Base-by-base conservation (phyloP, 2,888 invertebrate species). In the Melinaea menophilus region DNA sequence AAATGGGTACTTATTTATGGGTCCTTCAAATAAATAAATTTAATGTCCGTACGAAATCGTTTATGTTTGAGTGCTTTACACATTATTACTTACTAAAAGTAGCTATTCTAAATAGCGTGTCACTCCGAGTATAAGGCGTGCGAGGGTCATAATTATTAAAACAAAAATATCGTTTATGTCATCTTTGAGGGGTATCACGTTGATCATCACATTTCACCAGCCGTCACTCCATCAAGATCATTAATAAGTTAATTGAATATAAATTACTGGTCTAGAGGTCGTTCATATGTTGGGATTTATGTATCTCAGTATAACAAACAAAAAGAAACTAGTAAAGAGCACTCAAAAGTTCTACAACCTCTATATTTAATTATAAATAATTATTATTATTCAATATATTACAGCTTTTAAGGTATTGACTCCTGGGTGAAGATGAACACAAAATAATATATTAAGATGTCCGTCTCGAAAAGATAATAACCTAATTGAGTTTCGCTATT, bases 401-500 rank as follows among this genome's bases (percentile, higher is more conserved):
- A 55, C 13, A 48, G 54, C 57, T 56, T 47, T 55, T 35, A 55
- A 5, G 35, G 55, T 47, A 60, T 37, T 45, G 46, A 22, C 45
- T 56, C 45, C 22, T 45, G 22, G 22, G n/a, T 22, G 12, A 46
- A 22, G 37, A 41, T 57, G 11, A 37, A 37, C 13, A 57, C 41
- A 35, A 55, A 37, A 55, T n/a, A 37, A 34, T 55, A 35, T n/a
- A 35, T 4, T 35, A 34, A 34, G 12, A 55, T 35, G 13, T n/a
- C 12, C 35, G 13, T 13, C n/a, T 2, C 35, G 35, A 22, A 55
- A 55, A 55, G 12, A 55, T 58, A 60, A 54, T 61, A 12, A 7
- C 37, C 56, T 57, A 45, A 64, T 64, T 58, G 58, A 55, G 55
- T 64, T 62, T 62, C 13, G 12, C 46, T 56, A 41, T 12, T 33